These are phyloP conservation scores for Tenebrio molitor DNA, from an alignment of 1,140 invertebrate species.

Conservation along the genomic window DNA sequence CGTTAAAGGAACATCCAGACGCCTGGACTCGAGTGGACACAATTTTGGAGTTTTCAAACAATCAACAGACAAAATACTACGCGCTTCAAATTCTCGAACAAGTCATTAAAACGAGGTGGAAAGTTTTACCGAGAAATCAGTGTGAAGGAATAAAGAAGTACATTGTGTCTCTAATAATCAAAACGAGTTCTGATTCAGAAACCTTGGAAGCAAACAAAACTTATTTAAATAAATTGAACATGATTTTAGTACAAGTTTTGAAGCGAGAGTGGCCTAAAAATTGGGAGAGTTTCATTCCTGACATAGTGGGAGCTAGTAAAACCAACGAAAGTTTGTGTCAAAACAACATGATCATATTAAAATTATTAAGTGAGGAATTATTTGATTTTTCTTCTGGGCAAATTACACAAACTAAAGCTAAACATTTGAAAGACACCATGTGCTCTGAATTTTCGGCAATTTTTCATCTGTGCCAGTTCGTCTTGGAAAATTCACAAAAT, in stretches of 20 bases:
- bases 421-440: constrained; percentile 99
- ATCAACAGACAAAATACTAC: constrained; percentile 99
- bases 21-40: constrained; percentile 99
- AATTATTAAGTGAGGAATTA: constrained; percentile 97
- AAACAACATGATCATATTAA: constrained; percentile 99
- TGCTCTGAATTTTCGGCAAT: constrained; percentile 99
- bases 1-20: constrained; percentile 97
- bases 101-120: constrained; percentile 99
- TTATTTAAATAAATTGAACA: constrained; percentile 98
- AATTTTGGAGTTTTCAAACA: constrained; percentile 95
- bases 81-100: constrained; percentile 99
- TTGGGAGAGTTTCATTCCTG: constrained; percentile 99
- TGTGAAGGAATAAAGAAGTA: constrained; percentile 99
- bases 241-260: constrained; percentile 98
- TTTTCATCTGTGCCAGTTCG: constrained; percentile 97
- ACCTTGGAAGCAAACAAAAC: constrained; percentile 94
- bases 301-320: constrained; percentile 99
- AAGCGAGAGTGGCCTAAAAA: constrained; percentile 99
- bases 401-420: constrained; percentile 98
- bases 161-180: constrained; percentile 98
- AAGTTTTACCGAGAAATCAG: constrained; percentile 97
- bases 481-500: constrained; percentile 98
- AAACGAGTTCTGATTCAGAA: constrained; percentile 94
- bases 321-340: constrained; percentile 99
- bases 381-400: constrained; percentile 99